Evolutionary conservation across 2,113 vertebrate genomes (phyloP), one percentile per base, ranked within the genome.

Genomic region (Otocyon megalotis): DNA sequence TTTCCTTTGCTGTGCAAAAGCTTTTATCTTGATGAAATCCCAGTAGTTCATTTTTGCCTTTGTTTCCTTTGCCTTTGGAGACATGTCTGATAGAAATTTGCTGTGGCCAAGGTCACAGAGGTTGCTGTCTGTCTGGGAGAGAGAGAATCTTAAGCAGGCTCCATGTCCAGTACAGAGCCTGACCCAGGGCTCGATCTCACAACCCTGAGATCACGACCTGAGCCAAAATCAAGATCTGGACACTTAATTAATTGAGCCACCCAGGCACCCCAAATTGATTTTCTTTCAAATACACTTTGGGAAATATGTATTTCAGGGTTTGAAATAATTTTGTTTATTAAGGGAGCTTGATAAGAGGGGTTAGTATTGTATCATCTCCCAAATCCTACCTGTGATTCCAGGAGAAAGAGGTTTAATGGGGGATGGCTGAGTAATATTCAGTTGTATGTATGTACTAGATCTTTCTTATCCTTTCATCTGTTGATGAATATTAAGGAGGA

Each of bases 271-370:
- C 65, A 74, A 84, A 79, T 24, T 48, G 50, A 26, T 91, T 48
- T 86, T 84, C n/a, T 80, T 91, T 91, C 50, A 71, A 74, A 71
- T 58, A 24, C 11, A 19, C 35, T 94, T 79, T 91, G 53, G 37
- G 50, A 86, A 95, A 95, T 85, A 35, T 98, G 69, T 76, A 54
- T 84, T 82, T 81, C 63, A 22, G 63, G 16, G 24, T 80, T 81
- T 56, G 84, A 93, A 89, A 83, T 65, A 62, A 83, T 48, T 84
- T 48, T 37, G 48, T 79, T 97, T 93, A 94, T 80, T 86, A 92
- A 91, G 28, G 32, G 58, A 96, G 15, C 7, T 14, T 32, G 2
- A 48, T 60, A 71, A 48, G 82, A 96, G 24, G 30, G 22, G 24
- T 65, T 32, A 32, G 65, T 92, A 86, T 43, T 37, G 48, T 79